Percentiles rank a stretch among this genome's conserved stretches.
Evolutionary conservation across 2,113 vertebrate genomes (phyloP).

Genomic region (Ellobius talpinus): DNA sequence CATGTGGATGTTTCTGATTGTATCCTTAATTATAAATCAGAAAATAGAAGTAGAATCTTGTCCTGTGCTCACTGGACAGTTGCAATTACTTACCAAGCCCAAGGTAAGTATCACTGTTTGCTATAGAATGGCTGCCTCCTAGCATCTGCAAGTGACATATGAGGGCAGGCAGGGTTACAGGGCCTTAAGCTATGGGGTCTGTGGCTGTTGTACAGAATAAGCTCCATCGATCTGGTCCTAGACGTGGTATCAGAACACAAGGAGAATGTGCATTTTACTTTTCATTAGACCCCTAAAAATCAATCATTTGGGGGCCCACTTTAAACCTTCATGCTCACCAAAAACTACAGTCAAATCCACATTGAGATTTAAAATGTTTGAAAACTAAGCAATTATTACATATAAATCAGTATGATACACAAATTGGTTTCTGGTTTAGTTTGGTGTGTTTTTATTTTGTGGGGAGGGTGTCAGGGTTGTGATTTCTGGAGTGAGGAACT

Average conservation of each 20-base stretch:
- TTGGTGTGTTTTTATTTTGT: background rate
- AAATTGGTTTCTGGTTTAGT: background rate
- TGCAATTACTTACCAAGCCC: background rate
- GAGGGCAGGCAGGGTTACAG: background rate
- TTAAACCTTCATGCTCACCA: constrained; percentile 41
- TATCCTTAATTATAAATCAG: background rate
- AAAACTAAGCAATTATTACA: background rate
- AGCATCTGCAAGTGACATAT: background rate
- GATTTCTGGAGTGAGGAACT: background rate
- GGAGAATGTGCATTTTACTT: background rate
- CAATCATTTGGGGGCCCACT: background rate
- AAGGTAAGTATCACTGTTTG: background rate
- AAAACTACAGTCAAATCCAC: constrained; percentile 22
- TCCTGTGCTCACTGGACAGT: background rate
- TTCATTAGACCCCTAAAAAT: constrained; percentile 45
- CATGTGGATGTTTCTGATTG: background rate
- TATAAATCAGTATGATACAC: background rate
- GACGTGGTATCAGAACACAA: background rate
- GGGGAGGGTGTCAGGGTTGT: background rate
- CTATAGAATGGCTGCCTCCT: background rate
- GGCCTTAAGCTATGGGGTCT: background rate
- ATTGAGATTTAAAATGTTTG: constrained; percentile 1
- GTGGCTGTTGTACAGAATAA: background rate
- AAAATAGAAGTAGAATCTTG: background rate
- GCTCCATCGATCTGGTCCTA: background rate